These are phyloP conservation scores for Leptosomus discolor DNA, from an alignment of 2,113 vertebrate genomes.

Conservation along the genomic window DNA sequence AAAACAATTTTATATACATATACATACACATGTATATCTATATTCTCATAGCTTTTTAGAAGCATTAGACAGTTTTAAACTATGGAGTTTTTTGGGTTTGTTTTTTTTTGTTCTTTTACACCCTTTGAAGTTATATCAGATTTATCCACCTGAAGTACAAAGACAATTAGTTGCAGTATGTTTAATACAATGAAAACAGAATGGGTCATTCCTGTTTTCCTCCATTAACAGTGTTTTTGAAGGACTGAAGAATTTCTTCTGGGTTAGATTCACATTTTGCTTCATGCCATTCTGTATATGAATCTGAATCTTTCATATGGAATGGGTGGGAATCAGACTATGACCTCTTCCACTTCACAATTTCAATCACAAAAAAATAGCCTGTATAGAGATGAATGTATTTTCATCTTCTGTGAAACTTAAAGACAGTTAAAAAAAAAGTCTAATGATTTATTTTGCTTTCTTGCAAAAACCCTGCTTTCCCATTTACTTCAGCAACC, in stretches of 20 bases:
- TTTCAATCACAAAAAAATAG: no score
- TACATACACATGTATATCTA: fast-evolving
- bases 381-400: background rate
- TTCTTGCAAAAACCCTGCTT: background rate
- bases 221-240: background rate
- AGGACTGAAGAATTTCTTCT: background rate
- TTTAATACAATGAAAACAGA: background rate
- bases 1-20: background rate
- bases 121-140: background rate
- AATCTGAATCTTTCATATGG: background rate
- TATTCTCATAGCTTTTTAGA: background rate
- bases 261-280: background rate
- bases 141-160: background rate
- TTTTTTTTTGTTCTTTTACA: background rate
- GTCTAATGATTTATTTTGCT: background rate
- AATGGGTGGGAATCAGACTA: background rate
- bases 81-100: fast-evolving
- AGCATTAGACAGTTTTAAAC: background rate
- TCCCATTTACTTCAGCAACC: background rate
- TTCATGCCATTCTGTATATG: background rate
- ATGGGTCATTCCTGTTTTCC: background rate
- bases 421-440: background rate
- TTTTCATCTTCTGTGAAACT: background rate
- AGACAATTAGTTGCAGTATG: background rate
- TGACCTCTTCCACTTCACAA: background rate